Base-by-base conservation (phyloP, 2,888 invertebrate genomes). In the Scaptomyza parva region DNA sequence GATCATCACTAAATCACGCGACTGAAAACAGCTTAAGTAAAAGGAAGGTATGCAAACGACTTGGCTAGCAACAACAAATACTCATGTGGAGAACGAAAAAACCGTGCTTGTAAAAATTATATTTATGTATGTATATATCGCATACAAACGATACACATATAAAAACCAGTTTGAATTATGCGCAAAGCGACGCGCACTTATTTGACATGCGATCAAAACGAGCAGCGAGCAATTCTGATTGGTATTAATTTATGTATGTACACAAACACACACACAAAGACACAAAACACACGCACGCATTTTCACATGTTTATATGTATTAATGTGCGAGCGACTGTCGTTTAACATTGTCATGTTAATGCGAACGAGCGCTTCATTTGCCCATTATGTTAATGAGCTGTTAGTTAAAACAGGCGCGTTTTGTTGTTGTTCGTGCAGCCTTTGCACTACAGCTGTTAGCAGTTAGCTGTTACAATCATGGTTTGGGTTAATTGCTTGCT, bases 271-370 rank as follows among this genome's bases (percentile, higher is more conserved):
- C 9, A 39, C 18, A 18, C 9, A 30, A 12, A 30, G n/a, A 28
- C 47, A 5, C 12, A 3, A 30, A 14, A 37, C 17, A 26, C 30
- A 6, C 40, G 6, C 17, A 45, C 22, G n/a, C 24, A 3, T n/a
- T 8, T 3, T 22, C 5, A 17, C n/a, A 22, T 12, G 24, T 20
- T 26, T 9, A 18, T 2, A 14, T 40, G 51, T 33, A 44, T 12
- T 24, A 28, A 30, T 41, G 9, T 45, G 39, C 14, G 37, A 33
- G 54, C 54, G 43, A 70, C 55, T 57, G 54, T 54, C 65, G 62
- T 20, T 78, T 85, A 87, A 87, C 82, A 82, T 85, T 87, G 78
- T 81, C 59, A 86, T 82, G 85, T 84, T 86, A 84, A 75, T 86
- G 72, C 30, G 39, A 37, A 41, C 37, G 39, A 44, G 37, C 51